Percentiles rank a stretch among this genome's conserved stretches.
Conservation (phyloP, 1,140 invertebrate species). For the Anoplolepis gracilipes region DNA sequence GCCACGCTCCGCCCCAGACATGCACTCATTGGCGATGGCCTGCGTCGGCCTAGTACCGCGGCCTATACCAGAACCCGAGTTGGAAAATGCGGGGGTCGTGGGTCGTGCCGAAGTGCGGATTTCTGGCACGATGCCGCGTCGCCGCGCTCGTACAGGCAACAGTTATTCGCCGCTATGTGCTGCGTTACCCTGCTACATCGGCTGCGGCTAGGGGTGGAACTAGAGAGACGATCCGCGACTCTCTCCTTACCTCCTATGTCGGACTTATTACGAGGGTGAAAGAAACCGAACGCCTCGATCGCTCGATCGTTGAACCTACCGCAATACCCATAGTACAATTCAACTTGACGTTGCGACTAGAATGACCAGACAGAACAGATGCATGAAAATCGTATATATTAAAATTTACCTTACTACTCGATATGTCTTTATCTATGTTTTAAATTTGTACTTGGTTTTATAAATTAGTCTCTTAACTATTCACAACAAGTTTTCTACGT, state of each 20-base stretch:
- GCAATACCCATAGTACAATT: not conserved
- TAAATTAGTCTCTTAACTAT: not conserved
- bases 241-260: constrained; percentile 28
- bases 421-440: not conserved
- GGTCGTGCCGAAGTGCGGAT: constrained; percentile 71
- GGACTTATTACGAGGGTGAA: not conserved
- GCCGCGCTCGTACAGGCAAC: constrained; percentile 80
- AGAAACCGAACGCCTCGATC: constrained; percentile 7
- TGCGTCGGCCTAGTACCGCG: constrained; percentile 83
- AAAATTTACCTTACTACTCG: not conserved
- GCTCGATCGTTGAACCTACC: not conserved
- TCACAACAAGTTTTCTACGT: not conserved
- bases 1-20: constrained; percentile 82
- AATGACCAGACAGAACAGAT: not conserved
- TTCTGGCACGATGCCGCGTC: constrained; percentile 84
- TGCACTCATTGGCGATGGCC: constrained; percentile 84
- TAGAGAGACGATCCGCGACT: constrained; percentile 29
- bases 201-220: constrained; percentile 67
- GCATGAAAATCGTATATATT: not conserved
- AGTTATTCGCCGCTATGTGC: constrained; percentile 77
- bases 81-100: constrained; percentile 78
- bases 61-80: constrained; percentile 82
- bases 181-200: constrained; percentile 62
- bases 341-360: not conserved
- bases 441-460: not conserved